Percentiles rank a stretch among this genome's conserved stretches.
Evolutionary conservation across 2,113 vertebrate genomes (phyloP).

Genomic region (Myotis yumanensis): DNA sequence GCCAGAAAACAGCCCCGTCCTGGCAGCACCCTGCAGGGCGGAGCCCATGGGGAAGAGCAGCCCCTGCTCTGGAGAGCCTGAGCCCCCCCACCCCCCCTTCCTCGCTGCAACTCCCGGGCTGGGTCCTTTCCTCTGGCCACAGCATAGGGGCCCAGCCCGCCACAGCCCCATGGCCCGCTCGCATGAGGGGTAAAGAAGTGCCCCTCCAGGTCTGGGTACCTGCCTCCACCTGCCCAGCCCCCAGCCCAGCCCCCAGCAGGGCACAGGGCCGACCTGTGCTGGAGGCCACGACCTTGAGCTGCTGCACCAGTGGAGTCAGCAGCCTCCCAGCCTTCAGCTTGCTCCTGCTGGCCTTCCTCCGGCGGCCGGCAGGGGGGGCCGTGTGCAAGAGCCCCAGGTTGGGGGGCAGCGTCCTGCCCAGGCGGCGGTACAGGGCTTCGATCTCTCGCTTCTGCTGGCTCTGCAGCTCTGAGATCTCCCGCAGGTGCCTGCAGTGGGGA

Average conservation of each 20-base stretch:
- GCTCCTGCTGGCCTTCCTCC: constrained; percentile 92
- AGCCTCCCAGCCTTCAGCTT: constrained; percentile 94
- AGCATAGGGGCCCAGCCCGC: not conserved
- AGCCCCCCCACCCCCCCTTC: too few relatives aligned
- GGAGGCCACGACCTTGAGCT: constrained; percentile 92
- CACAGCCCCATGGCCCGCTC: not conserved
- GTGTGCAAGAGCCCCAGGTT: constrained; percentile 90
- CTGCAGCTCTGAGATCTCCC: constrained; percentile 97
- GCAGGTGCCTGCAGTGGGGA: constrained; percentile 89
- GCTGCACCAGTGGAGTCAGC: constrained; percentile 96
- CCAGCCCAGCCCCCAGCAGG: not conserved
- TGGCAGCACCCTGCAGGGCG: not conserved
- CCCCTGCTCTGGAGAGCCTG: not conserved
- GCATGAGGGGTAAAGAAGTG: not conserved
- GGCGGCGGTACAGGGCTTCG: constrained; percentile 91
- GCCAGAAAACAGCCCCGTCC: not conserved
- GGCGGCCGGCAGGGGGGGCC: constrained; percentile 88
- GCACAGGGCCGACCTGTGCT: constrained; percentile 87
- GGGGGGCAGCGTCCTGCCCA: constrained; percentile 93
- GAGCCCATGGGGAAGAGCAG: not conserved
- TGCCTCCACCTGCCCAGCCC: not conserved
- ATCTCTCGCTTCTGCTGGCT: constrained; percentile 96
- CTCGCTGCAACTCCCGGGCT: not conserved
- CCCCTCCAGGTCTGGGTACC: not conserved
- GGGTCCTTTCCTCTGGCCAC: too few relatives aligned